These are phyloP conservation scores for Microcebus griseorufus DNA, from an alignment of 2,113 vertebrate genomes.

Conservation along the genomic window DNA sequence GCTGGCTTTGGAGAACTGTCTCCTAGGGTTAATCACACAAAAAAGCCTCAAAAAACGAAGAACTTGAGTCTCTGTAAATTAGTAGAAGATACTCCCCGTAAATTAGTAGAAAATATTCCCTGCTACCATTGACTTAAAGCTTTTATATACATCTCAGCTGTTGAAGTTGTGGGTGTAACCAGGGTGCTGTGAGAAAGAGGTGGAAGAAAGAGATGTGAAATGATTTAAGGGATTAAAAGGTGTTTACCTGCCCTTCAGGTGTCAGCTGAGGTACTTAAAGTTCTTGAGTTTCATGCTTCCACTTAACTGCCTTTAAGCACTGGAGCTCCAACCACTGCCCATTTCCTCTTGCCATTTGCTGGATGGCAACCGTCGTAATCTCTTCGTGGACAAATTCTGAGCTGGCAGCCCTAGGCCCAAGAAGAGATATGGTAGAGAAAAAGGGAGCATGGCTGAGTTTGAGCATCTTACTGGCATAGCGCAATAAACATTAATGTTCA, in stretches of 20 bases:
- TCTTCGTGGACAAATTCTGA: not conserved
- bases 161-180: not conserved
- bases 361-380: fast-evolving
- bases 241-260: not conserved
- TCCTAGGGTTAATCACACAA: not conserved
- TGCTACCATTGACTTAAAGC: not conserved
- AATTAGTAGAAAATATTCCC: not conserved
- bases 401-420: not conserved
- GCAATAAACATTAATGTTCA: not conserved
- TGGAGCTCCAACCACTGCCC: not conserved
- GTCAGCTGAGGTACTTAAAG: not conserved
- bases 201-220: not conserved
- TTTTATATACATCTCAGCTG: not conserved
- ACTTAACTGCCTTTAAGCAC: not conserved
- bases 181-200: not conserved
- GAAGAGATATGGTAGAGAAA: not conserved
- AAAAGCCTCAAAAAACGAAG: not conserved
- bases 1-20: not conserved
- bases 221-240: not conserved
- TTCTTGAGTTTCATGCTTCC: not conserved
- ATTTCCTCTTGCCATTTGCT: not conserved
- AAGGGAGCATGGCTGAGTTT: not conserved
- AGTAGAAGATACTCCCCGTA: not conserved
- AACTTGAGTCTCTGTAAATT: not conserved
- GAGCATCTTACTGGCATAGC: not conserved